A percentile compares a stretch with the other conserved stretches of the same genome.
These are phyloP conservation scores for Numenius phaeopus DNA, from an alignment of 2,797 vertebrate genomes.

Conservation along the genomic window DNA sequence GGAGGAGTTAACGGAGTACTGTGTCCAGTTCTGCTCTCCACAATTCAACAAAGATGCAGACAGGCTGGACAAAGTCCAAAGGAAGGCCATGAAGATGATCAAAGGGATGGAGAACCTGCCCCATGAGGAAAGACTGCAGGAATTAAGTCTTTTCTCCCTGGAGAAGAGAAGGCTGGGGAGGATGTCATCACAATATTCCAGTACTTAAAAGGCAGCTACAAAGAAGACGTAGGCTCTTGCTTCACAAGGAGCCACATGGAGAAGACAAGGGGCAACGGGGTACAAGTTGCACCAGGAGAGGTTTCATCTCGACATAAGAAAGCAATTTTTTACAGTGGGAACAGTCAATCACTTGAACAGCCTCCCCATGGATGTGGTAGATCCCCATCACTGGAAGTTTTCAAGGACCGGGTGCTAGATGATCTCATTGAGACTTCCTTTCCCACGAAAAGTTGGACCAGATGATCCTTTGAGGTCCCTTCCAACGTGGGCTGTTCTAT, in stretches of 20 bases:
- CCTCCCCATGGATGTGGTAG: not conserved
- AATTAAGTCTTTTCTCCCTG: not conserved
- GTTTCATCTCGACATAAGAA: not conserved
- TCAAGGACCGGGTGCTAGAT: not conserved
- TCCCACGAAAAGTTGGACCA: not conserved
- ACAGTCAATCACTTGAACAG: not conserved
- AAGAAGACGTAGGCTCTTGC: not conserved
- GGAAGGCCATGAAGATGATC: not conserved
- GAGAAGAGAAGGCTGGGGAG: not conserved
- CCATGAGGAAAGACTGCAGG: not conserved
- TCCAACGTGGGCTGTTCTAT: not conserved
- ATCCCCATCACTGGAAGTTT: not conserved
- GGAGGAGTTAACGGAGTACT: not conserved
- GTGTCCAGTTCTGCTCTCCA: not conserved
- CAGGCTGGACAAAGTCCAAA: not conserved
- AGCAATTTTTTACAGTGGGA: not conserved
- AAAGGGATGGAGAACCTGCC: not conserved
- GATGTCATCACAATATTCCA: not conserved
- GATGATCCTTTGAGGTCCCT: not conserved
- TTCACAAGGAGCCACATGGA: not conserved
- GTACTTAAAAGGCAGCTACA: not conserved
- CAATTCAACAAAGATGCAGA: not conserved
- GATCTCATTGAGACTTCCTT: not conserved
- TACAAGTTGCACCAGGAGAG: not conserved
- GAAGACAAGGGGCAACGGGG: not conserved